Evolutionary conservation across 2,113 vertebrate species (phyloP), one percentile per base, ranked within the genome.

Genomic region (Telmatochromis bifrenatus): DNA sequence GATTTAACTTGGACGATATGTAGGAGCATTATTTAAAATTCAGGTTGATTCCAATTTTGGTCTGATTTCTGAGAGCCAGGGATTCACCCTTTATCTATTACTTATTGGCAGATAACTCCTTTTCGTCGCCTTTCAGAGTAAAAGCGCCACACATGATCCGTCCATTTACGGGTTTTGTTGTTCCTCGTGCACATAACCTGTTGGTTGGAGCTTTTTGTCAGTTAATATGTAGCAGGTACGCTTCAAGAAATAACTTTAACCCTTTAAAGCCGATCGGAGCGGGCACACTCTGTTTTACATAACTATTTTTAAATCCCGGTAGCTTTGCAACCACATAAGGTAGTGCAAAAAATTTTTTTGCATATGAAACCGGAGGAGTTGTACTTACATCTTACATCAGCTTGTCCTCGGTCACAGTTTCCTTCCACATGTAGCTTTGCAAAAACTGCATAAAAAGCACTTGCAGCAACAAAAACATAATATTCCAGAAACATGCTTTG

Each of bases 261-360:
- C 42, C 42, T 47, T 47, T 47, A 47, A 47, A 47, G 0, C 14
- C 0, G 4, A 0, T 47, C 0, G 1, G 42, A 47, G 42, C 0
- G 2, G 6, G 42, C 14, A 47, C 14, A 0, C 14, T 47, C 42
- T 47, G 42, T 1, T 47, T 47, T 47, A 0, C 14, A 0, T 47
- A 47, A 47, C 42, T 47, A 47, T 7, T 0, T 47, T 47, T 15
- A 47, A 47, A 47, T 47, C 42, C 42, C 14, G 2, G 45, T 47
- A 47, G 4, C 3, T 7, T 0, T 47, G 42, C 14, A 47, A 47
- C 42, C 3, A 47, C 2, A 0, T 47, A 0, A 7, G 14, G 0
- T 47, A 15, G 14, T 0, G 14, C 42, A 45, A 45, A 2, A 15
- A 0, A 0, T 2, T 47, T 4, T 45, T 47, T 47, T 47, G 42